Conservation (phyloP, 1,140 invertebrate genomes). For the Apis mellifera region Amel_HAv3.1 CM009938.2:3677501-3678000, state of each 20-base stretch:
- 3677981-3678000: constrained; percentile 78
- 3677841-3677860: constrained; percentile 26
- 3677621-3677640: not conserved
- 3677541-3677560: not conserved
- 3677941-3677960: not conserved
- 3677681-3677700: constrained; percentile 62
- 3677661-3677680: constrained; percentile 53
- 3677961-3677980: constrained; percentile 62
- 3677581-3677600: not conserved
- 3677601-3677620: not conserved
- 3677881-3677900: constrained; percentile 63
- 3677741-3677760: constrained; percentile 44
- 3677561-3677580: not conserved
- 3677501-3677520: too few relatives aligned
- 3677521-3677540: not conserved
- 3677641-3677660: constrained; percentile 17
- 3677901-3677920: constrained; percentile 72
- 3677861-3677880: constrained; percentile 59
- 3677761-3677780: constrained; percentile 44
- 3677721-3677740: constrained; percentile 52
- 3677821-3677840: constrained; percentile 4
- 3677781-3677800: constrained; percentile 37
- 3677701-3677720: constrained; percentile 50
- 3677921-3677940: constrained; percentile 68
- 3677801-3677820: constrained; percentile 36